phyloP scores from a whole-genome alignment of 2,888 invertebrate species.

The Cerastoderma edule region DNA sequence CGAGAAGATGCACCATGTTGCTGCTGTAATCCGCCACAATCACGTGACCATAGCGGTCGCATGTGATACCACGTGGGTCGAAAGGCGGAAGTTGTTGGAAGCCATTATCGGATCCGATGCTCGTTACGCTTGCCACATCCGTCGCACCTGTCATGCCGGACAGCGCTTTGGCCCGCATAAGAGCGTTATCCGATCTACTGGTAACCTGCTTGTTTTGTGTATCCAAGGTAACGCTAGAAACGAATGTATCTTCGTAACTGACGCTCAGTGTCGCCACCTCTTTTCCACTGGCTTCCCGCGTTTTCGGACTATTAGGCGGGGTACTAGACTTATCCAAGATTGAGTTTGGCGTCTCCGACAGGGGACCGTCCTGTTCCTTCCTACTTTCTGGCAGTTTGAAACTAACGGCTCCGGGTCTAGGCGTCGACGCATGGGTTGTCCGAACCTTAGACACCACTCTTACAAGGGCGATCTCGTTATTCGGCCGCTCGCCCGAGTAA shows the following conservation, averaged over 20 bases:
- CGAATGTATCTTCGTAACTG: conserved; percentile 50
- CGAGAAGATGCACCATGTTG: conserved; percentile 63
- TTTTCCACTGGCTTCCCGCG: conserved; percentile 30
- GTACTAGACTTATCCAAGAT: conserved; percentile 33
- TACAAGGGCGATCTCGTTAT: conserved; percentile 39
- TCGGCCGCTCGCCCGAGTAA: conserved; percentile 37
- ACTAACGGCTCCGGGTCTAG: conserved; percentile 39
- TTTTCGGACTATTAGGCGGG: conserved; percentile 44
- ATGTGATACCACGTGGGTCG: conserved; percentile 70
- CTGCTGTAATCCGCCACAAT: conserved; percentile 71
- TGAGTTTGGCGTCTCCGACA: conserved; percentile 34
- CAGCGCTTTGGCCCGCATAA: conserved; percentile 40
- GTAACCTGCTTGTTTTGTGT: conserved; percentile 23
- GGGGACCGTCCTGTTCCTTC: conserved; percentile 50
- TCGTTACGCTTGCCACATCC: conserved; percentile 53
- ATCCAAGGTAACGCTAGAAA: conserved; percentile 44
- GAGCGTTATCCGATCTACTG: conserved; percentile 19
- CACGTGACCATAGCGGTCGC: conserved; percentile 71
- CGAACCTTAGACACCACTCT: conserved; percentile 12
- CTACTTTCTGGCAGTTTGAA: conserved; percentile 49
- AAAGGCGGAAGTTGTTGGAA: conserved; percentile 52
- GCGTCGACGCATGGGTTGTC: conserved; percentile 28
- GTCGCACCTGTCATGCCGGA: conserved; percentile 46
- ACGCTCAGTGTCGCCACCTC: conserved; percentile 46
- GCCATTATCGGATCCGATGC: conserved; percentile 34